Conservation (phyloP, 2,113 vertebrate genomes). For the Nicator chloris region DNA sequence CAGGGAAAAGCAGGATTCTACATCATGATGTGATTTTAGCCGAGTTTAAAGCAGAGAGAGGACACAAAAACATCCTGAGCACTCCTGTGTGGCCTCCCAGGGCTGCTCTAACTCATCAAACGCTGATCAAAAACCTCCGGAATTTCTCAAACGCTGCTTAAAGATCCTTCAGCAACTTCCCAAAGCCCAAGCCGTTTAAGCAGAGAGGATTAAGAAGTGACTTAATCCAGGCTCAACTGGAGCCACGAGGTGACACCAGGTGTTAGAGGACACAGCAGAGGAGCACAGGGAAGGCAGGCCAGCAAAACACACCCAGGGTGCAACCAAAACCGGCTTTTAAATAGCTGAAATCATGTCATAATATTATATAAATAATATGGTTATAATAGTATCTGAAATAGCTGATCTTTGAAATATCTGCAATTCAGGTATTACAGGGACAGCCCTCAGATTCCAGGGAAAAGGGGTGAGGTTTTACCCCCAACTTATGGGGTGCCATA, state of each 20-base stretch:
- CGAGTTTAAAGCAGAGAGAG: fast-evolving
- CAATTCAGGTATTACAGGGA: background rate
- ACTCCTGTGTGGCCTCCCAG: fast-evolving
- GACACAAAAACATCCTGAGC: fast-evolving
- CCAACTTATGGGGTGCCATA: background rate
- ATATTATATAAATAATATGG: no score
- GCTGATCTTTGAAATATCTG: no score
- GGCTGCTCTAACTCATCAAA: background rate
- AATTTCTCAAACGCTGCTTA: background rate
- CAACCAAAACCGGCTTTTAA: fast-evolving
- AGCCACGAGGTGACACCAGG: background rate
- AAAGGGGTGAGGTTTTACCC: background rate
- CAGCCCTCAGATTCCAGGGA: background rate
- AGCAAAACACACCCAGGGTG: background rate
- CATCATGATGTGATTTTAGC: background rate
- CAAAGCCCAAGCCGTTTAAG: background rate
- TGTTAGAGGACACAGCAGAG: background rate
- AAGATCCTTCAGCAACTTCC: background rate
- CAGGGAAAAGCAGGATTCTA: background rate
- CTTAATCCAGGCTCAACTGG: background rate
- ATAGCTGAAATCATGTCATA: background rate
- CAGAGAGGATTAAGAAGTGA: background rate
- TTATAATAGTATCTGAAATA: no score
- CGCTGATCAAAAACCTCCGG: background rate
- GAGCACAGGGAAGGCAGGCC: background rate